Evolutionary conservation across 2,797 vertebrate genomes (phyloP), one percentile per base, ranked within the genome.

Genomic region (Peromyscus melanophrys): DNA sequence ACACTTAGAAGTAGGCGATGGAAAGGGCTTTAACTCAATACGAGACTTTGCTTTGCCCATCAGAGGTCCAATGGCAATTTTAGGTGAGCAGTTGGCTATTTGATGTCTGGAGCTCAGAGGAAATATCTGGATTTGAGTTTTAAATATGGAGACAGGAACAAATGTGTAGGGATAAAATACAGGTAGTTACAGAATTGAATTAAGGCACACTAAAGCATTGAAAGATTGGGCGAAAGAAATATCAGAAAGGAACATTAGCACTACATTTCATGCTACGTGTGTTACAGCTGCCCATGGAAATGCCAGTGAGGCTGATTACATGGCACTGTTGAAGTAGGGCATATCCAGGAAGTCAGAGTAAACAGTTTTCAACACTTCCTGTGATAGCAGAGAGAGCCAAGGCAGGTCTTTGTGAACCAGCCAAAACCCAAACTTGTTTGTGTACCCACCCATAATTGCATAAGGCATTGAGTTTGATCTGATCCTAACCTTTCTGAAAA

Each of bases 371-470:
- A 96, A 90, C 95, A 97, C 57, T 49, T 97, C 92, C 92, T 96
- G 75, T 97, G 71, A 98, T 55, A 94, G 89, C 76, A 94, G 80
- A 94, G 29, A 90, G 75, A 65, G 55, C 40, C 95, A 90, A 92
- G 23, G 80, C 46, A 55, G 82, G 82, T 97, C 95, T 97, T 29
- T 87, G 27, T 96, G 77, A 96, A 90, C 46, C 78, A 77, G 81
- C 95, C 97, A 97, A 97, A 98, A 94, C 1, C 0, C 0, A 97
- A 95, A 19, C 16, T 65, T 97, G 90, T 97, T 96, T 97, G 97
- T 65, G 71, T 86, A 96, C 95, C 93, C 96, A 98, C 97, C 83
- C 97, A 96, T 78, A 40, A 55, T 97, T 95, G 98, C 86, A 90
- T 96, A 97, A 98, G 90, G 29, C 82, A 13, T 40, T 96, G 92